Percentiles rank a stretch among this genome's conserved stretches.
These are phyloP conservation scores for Anser cygnoides DNA, from an alignment of 2,113 vertebrate species.

Conservation along the genomic window DNA sequence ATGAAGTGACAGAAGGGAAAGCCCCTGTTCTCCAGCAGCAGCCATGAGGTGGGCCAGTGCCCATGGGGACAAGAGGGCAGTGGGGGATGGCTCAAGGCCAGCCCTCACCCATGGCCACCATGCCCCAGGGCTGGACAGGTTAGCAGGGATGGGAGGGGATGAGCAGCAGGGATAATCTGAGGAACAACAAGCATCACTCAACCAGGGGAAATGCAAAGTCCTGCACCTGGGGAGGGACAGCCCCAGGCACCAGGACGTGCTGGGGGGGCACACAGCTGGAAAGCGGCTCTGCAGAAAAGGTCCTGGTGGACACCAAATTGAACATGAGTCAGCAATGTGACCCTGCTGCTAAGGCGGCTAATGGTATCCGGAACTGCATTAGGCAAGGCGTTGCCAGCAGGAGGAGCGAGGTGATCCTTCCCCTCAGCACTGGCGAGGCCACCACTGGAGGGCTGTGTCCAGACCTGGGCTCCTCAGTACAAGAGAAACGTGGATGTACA, in stretches of 20 bases:
- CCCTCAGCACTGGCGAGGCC: neutral
- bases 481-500: neutral
- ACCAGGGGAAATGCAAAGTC: neutral
- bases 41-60: neutral
- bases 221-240: neutral
- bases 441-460: neutral
- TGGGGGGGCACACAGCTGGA: neutral
- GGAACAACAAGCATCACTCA: neutral
- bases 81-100: neutral
- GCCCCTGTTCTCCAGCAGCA: neutral
- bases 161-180: neutral
- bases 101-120: neutral
- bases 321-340: neutral
- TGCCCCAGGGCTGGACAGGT: neutral
- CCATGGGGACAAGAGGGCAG: neutral
- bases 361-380: neutral
- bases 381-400: neutral
- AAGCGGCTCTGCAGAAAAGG: neutral
- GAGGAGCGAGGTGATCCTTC: neutral
- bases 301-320: neutral
- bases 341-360: neutral
- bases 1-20: neutral
- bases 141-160: neutral
- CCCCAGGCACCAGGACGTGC: neutral
- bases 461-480: neutral